Percentiles rank a stretch among this genome's conserved stretches.
Conservation (phyloP, 2,113 vertebrate species). For the Vicugna pacos region DNA sequence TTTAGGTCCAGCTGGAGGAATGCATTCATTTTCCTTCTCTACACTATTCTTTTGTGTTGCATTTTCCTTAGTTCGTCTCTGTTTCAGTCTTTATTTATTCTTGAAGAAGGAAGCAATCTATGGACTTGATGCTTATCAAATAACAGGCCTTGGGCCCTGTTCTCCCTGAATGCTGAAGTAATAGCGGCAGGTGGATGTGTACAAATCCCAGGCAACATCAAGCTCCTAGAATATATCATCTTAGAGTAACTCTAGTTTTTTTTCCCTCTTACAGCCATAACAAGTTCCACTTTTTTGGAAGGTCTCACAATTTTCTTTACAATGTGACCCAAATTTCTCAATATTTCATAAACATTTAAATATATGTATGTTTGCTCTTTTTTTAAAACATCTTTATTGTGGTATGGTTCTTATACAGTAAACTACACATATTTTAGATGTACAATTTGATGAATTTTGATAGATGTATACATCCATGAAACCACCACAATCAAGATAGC, state of each 20-base stretch:
- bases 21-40: not conserved
- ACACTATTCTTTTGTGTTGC: not conserved
- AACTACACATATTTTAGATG: no score
- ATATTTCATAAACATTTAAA: not conserved
- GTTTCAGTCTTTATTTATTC: not conserved
- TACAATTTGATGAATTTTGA: no score
- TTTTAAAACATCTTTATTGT: no score
- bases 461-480: no score
- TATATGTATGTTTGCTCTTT: not conserved
- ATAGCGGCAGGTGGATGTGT: not conserved
- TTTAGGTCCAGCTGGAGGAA: not conserved
- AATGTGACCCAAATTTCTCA: not conserved
- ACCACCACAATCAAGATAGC: no score
- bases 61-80: not conserved
- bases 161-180: not conserved
- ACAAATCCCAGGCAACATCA: not conserved
- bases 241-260: not conserved
- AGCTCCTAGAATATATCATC: not conserved
- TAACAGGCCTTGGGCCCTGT: not conserved
- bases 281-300: constrained; percentile 1
- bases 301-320: not conserved
- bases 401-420: no score
- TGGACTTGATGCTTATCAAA: not conserved
- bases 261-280: not conserved
- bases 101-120: not conserved